Evolutionary conservation across 2,888 invertebrate species (phyloP).

Genomic region (Crocallis elinguaria): DNA sequence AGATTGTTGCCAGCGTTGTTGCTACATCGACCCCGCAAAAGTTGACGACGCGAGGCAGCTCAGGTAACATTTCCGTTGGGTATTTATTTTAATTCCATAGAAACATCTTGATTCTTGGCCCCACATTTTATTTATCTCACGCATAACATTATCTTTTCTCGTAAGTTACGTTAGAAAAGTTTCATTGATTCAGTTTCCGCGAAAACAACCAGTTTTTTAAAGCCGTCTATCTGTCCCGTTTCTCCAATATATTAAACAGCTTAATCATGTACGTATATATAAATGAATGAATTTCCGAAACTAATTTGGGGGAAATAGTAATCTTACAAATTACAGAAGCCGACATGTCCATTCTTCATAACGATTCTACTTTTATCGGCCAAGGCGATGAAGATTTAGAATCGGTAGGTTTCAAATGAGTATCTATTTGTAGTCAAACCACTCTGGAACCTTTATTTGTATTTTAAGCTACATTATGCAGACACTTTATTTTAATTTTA

Average conservation of each 20-base stretch:
- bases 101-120: too few species aligned
- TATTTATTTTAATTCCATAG: background rate
- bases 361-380: conserved; percentile 59
- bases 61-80: conserved; percentile 34
- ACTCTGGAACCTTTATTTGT: too few species aligned
- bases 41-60: conserved; percentile 43
- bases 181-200: too few species aligned
- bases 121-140: too few species aligned
- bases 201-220: too few species aligned
- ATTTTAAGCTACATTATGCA: background rate
- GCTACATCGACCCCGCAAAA: conserved; percentile 74
- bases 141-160: too few species aligned
- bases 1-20: conserved; percentile 49
- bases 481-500: conserved; percentile 35
- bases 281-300: too few species aligned
- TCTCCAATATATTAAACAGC: too few species aligned
- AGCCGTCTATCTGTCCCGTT: too few species aligned
- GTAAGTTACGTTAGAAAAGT: too few species aligned
- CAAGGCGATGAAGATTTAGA: conserved; percentile 74
- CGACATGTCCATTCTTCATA: conserved; percentile 9
- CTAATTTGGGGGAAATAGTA: background rate
- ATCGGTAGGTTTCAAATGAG: conserved; percentile 45
- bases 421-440: too few species aligned
- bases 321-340: conserved; percentile 4
- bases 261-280: too few species aligned